Percentiles rank a stretch among this genome's conserved stretches.
These are phyloP conservation scores for Thumatha senex DNA, from an alignment of 2,888 invertebrate species.

Conservation along the genomic window DNA sequence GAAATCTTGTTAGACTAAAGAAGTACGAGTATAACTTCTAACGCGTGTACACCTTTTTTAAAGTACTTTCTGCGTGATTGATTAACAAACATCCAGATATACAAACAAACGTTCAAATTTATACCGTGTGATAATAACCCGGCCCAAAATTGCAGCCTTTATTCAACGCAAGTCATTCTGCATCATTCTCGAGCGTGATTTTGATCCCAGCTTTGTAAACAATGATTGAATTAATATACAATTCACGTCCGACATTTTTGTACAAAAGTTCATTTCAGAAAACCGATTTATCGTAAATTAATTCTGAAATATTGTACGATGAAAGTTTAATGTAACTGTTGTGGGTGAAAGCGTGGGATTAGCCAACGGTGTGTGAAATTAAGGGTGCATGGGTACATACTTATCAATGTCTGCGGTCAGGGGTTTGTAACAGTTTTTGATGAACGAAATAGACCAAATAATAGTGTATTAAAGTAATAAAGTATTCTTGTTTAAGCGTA, in stretches of 20 bases:
- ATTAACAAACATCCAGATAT: no score
- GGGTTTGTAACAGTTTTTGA: constrained; percentile 1
- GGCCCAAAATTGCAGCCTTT: no score
- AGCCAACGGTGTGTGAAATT: constrained; percentile 20
- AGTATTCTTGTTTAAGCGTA: no score
- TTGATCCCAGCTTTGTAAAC: no score
- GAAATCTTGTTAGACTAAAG: no score
- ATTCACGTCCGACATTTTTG: background rate
- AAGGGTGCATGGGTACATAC: constrained; percentile 6
- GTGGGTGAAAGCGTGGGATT: background rate
- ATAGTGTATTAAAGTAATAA: background rate
- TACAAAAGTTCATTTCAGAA: background rate
- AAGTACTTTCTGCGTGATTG: no score
- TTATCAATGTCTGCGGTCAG: constrained; percentile 4
- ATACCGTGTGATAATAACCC: no score
- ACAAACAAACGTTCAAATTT: no score
- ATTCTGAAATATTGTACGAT: background rate
- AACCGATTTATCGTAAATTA: background rate
- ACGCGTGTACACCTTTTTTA: no score
- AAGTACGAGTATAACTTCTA: no score
- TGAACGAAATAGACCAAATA: constrained; percentile 10
- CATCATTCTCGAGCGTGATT: no score
- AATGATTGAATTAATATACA: background rate
- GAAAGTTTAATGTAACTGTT: background rate
- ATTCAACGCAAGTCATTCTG: no score